These are phyloP conservation scores for Acridotheres tristis DNA, from an alignment of 2,797 vertebrate genomes.

Conservation along the genomic window DNA sequence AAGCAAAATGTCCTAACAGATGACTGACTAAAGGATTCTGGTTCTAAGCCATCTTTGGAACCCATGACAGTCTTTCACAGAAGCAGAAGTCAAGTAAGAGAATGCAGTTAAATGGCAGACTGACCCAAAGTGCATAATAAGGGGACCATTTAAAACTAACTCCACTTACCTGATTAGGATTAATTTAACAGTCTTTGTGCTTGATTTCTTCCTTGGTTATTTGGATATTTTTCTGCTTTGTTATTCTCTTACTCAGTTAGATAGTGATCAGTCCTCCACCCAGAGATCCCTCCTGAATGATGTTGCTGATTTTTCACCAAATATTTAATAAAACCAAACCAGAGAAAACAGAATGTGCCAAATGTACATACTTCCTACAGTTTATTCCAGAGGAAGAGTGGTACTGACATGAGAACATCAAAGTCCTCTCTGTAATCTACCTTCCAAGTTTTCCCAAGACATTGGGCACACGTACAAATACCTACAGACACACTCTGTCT, in stretches of 20 bases:
- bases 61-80: not conserved
- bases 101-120: not conserved
- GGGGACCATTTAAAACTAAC: not conserved
- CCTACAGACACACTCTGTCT: not conserved
- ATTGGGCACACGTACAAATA: not conserved
- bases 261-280: not conserved
- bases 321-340: not conserved
- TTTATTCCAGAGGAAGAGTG: not conserved
- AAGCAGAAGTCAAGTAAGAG: not conserved
- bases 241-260: not conserved
- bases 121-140: not conserved
- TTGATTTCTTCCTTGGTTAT: not conserved
- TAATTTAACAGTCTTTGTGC: not conserved
- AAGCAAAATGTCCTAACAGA: not conserved
- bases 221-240: fast-evolving
- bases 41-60: not conserved
- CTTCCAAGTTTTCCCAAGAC: not conserved
- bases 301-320: not conserved
- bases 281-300: not conserved
- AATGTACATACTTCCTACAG: not conserved
- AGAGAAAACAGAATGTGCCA: not conserved
- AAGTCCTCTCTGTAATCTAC: not conserved
- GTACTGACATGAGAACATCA: not conserved
- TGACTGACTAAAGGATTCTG: not conserved
- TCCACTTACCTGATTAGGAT: not conserved